These are phyloP conservation scores for Camelus bactrianus DNA, from an alignment of 2,113 vertebrate species.

Conservation along the genomic window DNA sequence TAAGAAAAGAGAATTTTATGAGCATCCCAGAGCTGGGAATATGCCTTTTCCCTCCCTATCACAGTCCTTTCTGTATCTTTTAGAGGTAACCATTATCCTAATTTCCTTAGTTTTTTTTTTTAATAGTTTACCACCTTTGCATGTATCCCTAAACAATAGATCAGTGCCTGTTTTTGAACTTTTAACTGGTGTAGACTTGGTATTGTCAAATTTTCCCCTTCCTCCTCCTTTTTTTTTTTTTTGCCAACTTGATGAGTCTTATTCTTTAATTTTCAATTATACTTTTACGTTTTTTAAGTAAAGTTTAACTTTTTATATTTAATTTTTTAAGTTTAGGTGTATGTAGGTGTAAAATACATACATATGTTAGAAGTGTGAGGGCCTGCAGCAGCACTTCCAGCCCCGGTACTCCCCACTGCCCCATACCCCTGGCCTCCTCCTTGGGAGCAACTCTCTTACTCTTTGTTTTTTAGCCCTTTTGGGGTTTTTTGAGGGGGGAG, in stretches of 20 bases:
- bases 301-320: not conserved
- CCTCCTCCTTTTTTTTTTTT: not conserved
- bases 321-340: not conserved
- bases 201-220: not conserved
- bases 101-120: not conserved
- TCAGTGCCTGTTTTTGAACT: not conserved
- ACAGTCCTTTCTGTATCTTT: not conserved
- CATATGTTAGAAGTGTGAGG: not conserved
- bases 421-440: not conserved
- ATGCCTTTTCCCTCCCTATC: not conserved
- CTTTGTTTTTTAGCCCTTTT: not conserved
- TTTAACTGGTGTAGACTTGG: not conserved
- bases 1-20: not conserved
- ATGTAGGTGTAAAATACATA: not conserved
- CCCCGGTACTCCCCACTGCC: not conserved
- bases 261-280: not conserved
- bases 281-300: not conserved
- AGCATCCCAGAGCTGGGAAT: not conserved
- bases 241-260: not conserved
- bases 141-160: not conserved
- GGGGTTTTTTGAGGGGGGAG: not conserved
- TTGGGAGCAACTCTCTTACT: not conserved
- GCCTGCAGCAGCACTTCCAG: not conserved
- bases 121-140: not conserved
- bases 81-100: not conserved